Evolutionary conservation across 2,797 vertebrate species (phyloP).

Genomic region (Netta rufina): DNA sequence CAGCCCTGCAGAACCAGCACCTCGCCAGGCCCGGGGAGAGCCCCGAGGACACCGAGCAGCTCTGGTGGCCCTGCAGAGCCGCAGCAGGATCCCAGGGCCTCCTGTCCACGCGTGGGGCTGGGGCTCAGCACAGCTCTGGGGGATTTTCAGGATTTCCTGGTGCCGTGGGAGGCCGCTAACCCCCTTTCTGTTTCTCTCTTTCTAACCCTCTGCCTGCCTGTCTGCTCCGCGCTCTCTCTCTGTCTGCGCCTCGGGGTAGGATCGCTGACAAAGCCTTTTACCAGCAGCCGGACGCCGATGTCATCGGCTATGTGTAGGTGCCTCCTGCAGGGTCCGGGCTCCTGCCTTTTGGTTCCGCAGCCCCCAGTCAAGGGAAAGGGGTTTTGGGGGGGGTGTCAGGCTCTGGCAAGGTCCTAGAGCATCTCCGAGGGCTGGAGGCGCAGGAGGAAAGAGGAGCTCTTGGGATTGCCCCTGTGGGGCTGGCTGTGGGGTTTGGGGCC

Average conservation of each 20-base stretch:
- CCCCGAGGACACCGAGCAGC: accelerated
- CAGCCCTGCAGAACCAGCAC: not conserved
- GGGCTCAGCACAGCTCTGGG: not conserved
- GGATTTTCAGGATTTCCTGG: not conserved
- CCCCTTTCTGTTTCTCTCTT: constrained; percentile 74
- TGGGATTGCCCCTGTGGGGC: not conserved
- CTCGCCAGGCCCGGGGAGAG: not conserved
- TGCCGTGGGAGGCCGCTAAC: constrained; percentile 53
- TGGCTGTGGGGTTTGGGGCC: not conserved
- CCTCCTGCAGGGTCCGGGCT: not conserved
- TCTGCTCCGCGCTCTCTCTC: constrained; percentile 69
- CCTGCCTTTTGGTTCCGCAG: not conserved
- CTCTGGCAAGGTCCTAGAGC: not conserved
- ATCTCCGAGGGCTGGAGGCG: not conserved
- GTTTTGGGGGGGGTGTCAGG: not conserved
- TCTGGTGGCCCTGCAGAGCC: not conserved
- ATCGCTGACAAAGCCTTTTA: constrained; percentile 99
- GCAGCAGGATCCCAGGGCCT: not conserved
- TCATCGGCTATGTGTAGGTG: constrained; percentile 99
- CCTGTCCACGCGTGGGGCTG: accelerated
- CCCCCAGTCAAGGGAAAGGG: not conserved
- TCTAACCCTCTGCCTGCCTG: constrained; percentile 77
- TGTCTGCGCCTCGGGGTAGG: constrained; percentile 78
- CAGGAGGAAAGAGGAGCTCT: not conserved
- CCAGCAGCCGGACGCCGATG: constrained; percentile 98